Evolutionary conservation across 2,113 vertebrate species (phyloP).

Genomic region (Speoplatyrhinus poulsoni): DNA sequence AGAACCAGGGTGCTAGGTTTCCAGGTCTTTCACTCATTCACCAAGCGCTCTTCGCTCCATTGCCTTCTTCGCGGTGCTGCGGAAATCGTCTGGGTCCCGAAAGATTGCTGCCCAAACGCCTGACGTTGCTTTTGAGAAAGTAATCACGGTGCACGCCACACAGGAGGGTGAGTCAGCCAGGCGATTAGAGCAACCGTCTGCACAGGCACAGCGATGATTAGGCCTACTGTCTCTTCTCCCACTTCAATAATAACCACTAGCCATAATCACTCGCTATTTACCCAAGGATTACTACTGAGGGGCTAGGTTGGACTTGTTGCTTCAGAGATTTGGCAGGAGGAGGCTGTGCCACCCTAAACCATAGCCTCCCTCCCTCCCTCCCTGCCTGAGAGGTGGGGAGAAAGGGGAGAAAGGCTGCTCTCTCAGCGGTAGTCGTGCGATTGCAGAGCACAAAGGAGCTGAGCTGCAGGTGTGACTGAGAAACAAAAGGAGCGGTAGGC

Average conservation of each 20-base stretch:
- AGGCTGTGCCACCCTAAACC: constrained; percentile 44
- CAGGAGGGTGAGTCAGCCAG: constrained; percentile 40
- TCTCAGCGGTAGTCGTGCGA: constrained; percentile 63
- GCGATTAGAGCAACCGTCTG: constrained; percentile 45
- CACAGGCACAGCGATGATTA: constrained; percentile 51
- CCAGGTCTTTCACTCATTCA: constrained; percentile 16
- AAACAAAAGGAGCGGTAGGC: constrained; percentile 60
- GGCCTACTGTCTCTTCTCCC: constrained; percentile 36
- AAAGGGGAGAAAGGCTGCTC: constrained; percentile 66
- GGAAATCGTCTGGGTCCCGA: background rate
- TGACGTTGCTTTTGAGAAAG: constrained; percentile 26
- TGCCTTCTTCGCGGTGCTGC: background rate
- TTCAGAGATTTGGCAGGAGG: constrained; percentile 54
- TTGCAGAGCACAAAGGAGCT: constrained; percentile 59
- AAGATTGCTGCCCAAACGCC: constrained; percentile 14
- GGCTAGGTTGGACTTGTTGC: constrained; percentile 70
- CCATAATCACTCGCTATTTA: constrained; percentile 51
- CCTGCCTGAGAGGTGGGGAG: constrained; percentile 55
- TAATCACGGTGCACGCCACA: constrained; percentile 52
- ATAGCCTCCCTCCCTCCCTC: constrained; percentile 39
- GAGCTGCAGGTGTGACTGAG: constrained; percentile 71
- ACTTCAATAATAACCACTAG: constrained; percentile 45
- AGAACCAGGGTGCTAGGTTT: constrained; percentile 44
- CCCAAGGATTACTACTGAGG: constrained; percentile 43
- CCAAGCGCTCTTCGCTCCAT: constrained; percentile 1